These are phyloP conservation scores for Indicator maculatus DNA, from an alignment of 2,113 vertebrate species.

Conservation along the genomic window DNA sequence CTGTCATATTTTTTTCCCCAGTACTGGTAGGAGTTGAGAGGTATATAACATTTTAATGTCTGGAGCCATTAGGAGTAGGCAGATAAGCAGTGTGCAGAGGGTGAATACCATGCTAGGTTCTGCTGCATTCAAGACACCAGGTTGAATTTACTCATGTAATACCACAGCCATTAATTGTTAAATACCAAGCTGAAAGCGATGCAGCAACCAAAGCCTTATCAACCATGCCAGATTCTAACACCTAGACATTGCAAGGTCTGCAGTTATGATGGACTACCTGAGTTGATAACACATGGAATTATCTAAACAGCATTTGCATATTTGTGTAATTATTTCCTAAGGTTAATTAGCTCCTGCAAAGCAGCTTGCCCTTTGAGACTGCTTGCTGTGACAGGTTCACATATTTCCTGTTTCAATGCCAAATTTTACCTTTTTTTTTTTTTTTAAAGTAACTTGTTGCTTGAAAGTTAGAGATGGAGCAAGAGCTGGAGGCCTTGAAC, in stretches of 20 bases:
- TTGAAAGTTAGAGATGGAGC: slow-evolving; percentile 71
- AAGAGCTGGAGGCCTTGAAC: not conserved
- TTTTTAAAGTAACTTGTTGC: slow-evolving; percentile 84
- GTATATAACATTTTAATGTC: slow-evolving; percentile 5
- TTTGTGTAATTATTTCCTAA: slow-evolving; percentile 97
- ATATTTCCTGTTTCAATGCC: slow-evolving; percentile 82
- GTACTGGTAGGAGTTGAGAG: not conserved
- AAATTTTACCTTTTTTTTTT: slow-evolving; percentile 77
- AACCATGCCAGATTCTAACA: slow-evolving; percentile 79
- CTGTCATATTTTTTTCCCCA: not conserved
- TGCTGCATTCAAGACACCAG: slow-evolving; percentile 32
- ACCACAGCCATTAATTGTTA: slow-evolving; percentile 75
- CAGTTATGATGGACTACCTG: slow-evolving; percentile 91
- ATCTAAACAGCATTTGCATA: slow-evolving; percentile 98
- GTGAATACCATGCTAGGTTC: slow-evolving; percentile 21
- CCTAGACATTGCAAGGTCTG: slow-evolving; percentile 74
- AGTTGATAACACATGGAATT: slow-evolving; percentile 88
- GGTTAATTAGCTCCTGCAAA: slow-evolving; percentile 98
- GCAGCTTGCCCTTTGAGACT: slow-evolving; percentile 89
- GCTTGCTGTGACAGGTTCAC: slow-evolving; percentile 89
- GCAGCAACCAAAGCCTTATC: slow-evolving; percentile 79
- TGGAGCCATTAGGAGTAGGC: slow-evolving; percentile 35
- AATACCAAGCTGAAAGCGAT: slow-evolving; percentile 73
- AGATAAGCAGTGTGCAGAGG: slow-evolving; percentile 47
- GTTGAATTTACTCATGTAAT: slow-evolving; percentile 68